Percentiles rank a stretch among this genome's conserved stretches.
Conservation (phyloP, 2,113 vertebrate species). For the Proteles cristata region DNA sequence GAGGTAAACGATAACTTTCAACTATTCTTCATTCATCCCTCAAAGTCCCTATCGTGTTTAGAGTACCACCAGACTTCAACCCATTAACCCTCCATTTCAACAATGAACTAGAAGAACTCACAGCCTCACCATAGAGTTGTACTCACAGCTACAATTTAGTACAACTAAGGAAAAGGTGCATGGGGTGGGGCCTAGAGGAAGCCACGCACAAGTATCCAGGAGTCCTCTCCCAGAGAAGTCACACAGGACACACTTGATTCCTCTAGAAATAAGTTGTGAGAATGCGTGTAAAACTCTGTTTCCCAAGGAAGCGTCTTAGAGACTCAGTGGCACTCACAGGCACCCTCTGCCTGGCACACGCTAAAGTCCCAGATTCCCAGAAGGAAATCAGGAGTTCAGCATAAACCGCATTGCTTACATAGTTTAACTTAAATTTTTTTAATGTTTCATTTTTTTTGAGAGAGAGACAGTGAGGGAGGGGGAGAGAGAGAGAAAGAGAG, state of each 20-base stretch:
- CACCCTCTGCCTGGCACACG: not conserved
- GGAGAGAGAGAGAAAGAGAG: no score
- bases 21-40: not conserved
- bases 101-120: not conserved
- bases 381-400: not conserved
- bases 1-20: not conserved
- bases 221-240: not conserved
- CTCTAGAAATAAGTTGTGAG: not conserved
- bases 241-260: not conserved
- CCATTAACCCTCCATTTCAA: not conserved
- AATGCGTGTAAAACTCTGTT: not conserved
- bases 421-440: not conserved
- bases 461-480: no score
- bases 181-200: not conserved
- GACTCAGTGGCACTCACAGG: not conserved
- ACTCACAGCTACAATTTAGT: not conserved
- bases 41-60: not conserved
- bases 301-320: not conserved
- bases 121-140: not conserved
- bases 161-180: not conserved
- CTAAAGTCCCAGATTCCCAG: not conserved
- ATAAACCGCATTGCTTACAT: not conserved
- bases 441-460: no score
- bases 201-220: not conserved
- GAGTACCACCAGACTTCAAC: not conserved